A percentile compares a stretch with the other conserved stretches of the same genome.
These are phyloP conservation scores for Danio rerio DNA, from an alignment of 2,113 vertebrate species.

Conservation along the genomic window DNA sequence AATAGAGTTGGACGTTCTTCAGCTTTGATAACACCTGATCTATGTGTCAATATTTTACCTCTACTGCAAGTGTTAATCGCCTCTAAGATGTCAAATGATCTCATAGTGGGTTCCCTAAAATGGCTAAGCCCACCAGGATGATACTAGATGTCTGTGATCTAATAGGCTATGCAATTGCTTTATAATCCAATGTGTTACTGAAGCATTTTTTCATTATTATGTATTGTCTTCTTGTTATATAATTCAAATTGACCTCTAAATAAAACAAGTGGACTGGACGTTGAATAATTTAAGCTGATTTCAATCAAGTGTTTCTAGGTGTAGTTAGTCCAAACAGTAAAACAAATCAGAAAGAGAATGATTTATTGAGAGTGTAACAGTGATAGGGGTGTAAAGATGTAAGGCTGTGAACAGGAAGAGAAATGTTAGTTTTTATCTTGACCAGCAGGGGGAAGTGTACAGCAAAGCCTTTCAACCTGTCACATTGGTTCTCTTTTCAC, in stretches of 20 bases:
- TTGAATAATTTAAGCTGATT: not conserved
- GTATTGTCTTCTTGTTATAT: not conserved
- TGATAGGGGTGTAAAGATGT: not conserved
- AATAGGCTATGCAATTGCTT: conserved; percentile 18
- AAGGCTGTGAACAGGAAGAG: not conserved
- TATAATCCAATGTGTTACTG: conserved; percentile 4
- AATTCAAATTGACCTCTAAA: not conserved
- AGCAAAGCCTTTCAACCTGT: conserved; percentile 6
- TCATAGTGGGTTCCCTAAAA: conserved; percentile 41
- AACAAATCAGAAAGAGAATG: not conserved
- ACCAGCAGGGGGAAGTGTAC: conserved; percentile 56
- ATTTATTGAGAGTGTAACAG: not conserved
- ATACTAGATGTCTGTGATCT: conserved; percentile 33
- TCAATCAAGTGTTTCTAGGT: not conserved
- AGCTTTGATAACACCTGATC: conserved; percentile 63
- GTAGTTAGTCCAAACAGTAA: not conserved
- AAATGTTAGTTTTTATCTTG: not conserved
- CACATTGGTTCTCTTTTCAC: not conserved
- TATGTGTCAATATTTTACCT: conserved; percentile 58
- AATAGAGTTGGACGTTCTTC: conserved; percentile 57
- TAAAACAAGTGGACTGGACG: not conserved
- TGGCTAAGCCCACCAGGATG: conserved; percentile 28
- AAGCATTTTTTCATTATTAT: not conserved
- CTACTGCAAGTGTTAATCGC: conserved; percentile 53
- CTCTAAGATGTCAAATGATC: conserved; percentile 43